Base-by-base conservation (phyloP, 92 coral and sea anemone genomes). In the Scolanthus callimorphus region DNA sequence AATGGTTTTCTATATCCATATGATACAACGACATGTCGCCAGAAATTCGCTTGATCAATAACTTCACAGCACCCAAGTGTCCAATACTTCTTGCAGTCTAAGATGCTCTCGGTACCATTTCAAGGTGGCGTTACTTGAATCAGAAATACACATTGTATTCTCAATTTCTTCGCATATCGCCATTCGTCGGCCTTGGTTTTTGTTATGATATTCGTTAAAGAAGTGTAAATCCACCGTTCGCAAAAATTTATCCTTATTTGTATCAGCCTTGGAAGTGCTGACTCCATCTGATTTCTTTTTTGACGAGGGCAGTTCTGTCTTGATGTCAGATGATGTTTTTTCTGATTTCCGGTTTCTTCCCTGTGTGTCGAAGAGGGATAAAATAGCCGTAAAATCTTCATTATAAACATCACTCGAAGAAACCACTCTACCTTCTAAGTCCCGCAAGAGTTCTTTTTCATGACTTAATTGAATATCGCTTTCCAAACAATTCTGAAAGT, bases 121-220 rank as follows among this genome's bases (percentile, higher is more conserved):
- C 26, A 86, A 48, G 6, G 67, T 58, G 0, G 53, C 47, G 19
- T 79, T 79, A 0, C 63, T 71, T 2, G 44, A 65, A 2, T 53
- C 64, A 55, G 17, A 29, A 4, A 73, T 54, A 15, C 31, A 26
- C 17, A 59, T 46, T 10, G 11, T 31, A 6, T 43, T 57, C 41
- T 86, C 95, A 0, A 81, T 55, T 57, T 86, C 95, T 54, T 76
- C 95, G 27, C 95, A 86, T 39, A 86, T 81, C 3, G 95, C 95
- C 81, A 70, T 71, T 67, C 95, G 65, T 43, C 95, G 65, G 15
- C 58, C 69, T 3, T 53, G 39, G 15, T 71, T 39, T 17, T 57
- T 15, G 24, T 52, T 70, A 9, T 65, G 81, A 59, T 69, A 86
- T 17, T 86, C 61, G 51, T 86, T 84, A 37, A 57, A 76, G 39